phyloP scores from a whole-genome alignment of 2,797 vertebrate genomes.

The Rhabdomys pumilio region DNA sequence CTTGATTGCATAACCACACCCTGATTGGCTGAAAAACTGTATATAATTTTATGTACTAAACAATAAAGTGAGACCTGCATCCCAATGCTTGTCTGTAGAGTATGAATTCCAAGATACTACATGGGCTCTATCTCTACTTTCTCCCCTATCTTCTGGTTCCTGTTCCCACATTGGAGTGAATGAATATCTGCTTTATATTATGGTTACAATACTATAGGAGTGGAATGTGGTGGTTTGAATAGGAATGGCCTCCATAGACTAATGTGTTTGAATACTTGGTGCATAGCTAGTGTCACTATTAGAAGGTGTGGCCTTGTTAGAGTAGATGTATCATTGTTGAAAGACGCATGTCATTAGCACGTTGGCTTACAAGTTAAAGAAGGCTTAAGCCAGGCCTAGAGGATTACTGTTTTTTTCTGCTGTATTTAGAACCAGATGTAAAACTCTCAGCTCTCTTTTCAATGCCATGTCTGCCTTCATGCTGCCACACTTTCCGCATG shows the following conservation, averaged over 20 bases:
- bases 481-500: background rate
- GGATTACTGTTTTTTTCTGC: background rate
- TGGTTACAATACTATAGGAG: background rate
- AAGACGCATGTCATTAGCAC: background rate
- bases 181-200: background rate
- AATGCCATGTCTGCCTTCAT: background rate
- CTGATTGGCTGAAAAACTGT: too few relatives aligned
- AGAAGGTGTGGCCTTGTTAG: background rate
- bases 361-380: background rate
- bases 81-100: too few relatives aligned
- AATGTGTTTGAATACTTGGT: background rate
- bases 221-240: background rate
- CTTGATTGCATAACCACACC: too few relatives aligned
- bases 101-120: too few relatives aligned
- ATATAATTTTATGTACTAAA: too few relatives aligned
- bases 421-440: background rate
- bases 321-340: background rate
- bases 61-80: too few relatives aligned
- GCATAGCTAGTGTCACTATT: background rate
- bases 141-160: too few relatives aligned
- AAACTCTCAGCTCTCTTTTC: background rate
- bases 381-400: background rate
- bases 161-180: too few relatives aligned
- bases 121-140: too few relatives aligned
- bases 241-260: background rate